phyloP scores from a whole-genome alignment of 2,888 invertebrate species.

The Aquatica leii region DNA sequence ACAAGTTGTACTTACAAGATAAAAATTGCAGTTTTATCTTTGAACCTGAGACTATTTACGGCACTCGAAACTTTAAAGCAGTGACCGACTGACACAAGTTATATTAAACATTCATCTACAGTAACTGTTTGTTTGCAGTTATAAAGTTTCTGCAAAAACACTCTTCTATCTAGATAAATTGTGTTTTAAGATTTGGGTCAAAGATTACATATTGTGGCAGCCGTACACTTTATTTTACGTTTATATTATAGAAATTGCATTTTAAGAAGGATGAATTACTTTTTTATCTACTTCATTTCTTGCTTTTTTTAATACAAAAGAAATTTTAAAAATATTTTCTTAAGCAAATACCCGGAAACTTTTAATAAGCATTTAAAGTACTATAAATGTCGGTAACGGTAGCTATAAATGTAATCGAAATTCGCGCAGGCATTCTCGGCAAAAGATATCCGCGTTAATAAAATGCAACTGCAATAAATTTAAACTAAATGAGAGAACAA shows the following conservation, averaged over 20 bases:
- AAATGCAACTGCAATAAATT: constrained; percentile 39
- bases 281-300: constrained; percentile 10
- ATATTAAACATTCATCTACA: constrained; percentile 34
- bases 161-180: constrained; percentile 46
- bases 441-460: constrained; percentile 26
- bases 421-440: constrained; percentile 21
- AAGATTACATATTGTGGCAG: constrained; percentile 38
- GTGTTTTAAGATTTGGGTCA: constrained; percentile 47
- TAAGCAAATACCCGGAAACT: constrained; percentile 21
- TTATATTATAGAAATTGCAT: constrained; percentile 30
- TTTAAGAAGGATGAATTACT: constrained; percentile 17
- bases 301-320: neutral
- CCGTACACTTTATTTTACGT: constrained; percentile 29
- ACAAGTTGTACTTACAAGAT: constrained; percentile 38
- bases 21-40: constrained; percentile 46
- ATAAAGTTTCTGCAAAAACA: constrained; percentile 39
- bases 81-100: constrained; percentile 34
- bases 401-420: constrained; percentile 35
- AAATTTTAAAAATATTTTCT: neutral
- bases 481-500: constrained; percentile 25
- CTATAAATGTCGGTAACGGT: constrained; percentile 21
- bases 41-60: constrained; percentile 32
- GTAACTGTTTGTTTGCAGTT: constrained; percentile 36
- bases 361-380: constrained; percentile 22
- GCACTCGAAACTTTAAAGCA: constrained; percentile 38